Base-by-base conservation (phyloP, 2,888 invertebrate genomes). In the Pachydiplax longipennis region DNA sequence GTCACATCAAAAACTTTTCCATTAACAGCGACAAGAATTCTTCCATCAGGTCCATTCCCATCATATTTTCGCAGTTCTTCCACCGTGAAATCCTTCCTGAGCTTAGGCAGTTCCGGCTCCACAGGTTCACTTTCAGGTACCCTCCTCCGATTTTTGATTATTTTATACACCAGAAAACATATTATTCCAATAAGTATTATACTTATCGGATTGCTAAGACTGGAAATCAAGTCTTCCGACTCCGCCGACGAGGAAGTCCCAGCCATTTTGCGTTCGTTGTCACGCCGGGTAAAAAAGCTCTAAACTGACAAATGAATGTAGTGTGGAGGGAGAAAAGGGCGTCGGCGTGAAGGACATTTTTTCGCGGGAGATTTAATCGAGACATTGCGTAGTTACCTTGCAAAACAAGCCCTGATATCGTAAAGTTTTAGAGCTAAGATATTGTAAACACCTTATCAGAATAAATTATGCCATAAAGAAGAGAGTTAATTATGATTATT, bases 1-100 rank as follows among this genome's bases (percentile, higher is more conserved):
- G 99, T 99, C 92, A 97, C 98, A 95, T 99, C 99, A 94, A 98
- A 99, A 90, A 99, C 97, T 95, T 96, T 98, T 44, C 99, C 98
- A 94, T 99, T 99, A 90, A 99, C 98, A 13, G 98, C 99, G 81
- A 99, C 96, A 92, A 99, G 95, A 91, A 99, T 97, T 92, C 99
- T 95, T 44, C 98, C 98, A 93, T 99, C 98, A 53, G 96, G 95
- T 93, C 97, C 97, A 91, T 95, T 97, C 8, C 99, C 99, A 94
- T 99, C 97, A 94, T 96, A 99, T 92, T 96, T 96, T 92, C 96
- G 96, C 92, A 99, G 94, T 94, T 99, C 98, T 92, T 97, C 96
- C 80, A 98, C 95, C 4, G 98, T 98, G 95, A 99, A 98, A 94
- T 99, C 99, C 92, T 95, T 95, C 92, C 98, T 96, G 93, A 99